Evolutionary conservation across 2,113 vertebrate genomes (phyloP).

Genomic region (Delphinapterus leucas): DNA sequence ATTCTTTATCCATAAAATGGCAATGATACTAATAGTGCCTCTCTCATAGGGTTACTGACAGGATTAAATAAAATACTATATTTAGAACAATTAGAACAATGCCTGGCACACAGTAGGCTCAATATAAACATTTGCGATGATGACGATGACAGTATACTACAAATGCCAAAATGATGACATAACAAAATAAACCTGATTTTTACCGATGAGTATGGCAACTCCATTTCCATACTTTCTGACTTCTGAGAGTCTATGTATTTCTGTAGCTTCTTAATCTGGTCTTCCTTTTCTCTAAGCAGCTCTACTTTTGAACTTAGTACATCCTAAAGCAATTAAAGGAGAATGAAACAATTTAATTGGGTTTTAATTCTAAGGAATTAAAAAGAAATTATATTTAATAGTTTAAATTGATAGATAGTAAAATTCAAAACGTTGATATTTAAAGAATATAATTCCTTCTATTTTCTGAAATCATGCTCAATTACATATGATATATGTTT

Average conservation of each 20-base stretch:
- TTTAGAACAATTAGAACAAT: background rate
- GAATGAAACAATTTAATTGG: background rate
- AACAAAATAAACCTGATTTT: conserved; percentile 37
- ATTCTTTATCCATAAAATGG: background rate
- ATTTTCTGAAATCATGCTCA: background rate
- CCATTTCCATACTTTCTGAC: conserved; percentile 44
- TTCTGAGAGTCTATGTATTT: conserved; percentile 77
- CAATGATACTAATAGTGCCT: background rate
- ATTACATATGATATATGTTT: background rate
- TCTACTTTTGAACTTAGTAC: conserved; percentile 81
- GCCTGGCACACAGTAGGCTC: background rate
- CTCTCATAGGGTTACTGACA: background rate
- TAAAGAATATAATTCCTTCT: background rate
- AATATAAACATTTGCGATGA: background rate
- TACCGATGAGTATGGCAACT: conserved; percentile 72
- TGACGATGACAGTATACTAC: background rate
- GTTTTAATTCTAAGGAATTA: background rate
- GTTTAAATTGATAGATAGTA: background rate
- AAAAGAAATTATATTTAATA: background rate
- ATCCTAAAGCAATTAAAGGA: conserved; percentile 79
- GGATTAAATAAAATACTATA: background rate
- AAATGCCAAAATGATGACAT: background rate
- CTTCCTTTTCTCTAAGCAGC: conserved; percentile 85
- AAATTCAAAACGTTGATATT: conserved; percentile 6
- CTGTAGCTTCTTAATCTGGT: conserved; percentile 84